Evolutionary conservation across 1,140 invertebrate genomes (phyloP), one percentile per base, ranked within the genome.

Genomic region (Protaetia brevitarsis): DNA sequence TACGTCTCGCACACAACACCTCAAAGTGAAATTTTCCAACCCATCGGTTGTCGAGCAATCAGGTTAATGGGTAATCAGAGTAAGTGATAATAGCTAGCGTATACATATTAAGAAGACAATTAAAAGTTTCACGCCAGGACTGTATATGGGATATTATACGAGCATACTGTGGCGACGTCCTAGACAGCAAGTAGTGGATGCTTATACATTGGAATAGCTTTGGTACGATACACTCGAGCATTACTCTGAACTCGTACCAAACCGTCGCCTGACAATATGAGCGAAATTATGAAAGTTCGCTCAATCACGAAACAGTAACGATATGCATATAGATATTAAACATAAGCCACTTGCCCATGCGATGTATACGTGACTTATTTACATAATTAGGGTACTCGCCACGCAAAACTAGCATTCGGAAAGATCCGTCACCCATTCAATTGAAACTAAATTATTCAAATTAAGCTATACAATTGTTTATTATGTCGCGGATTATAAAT

Each of bases 11-110:
- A 37, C 16, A 31, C 5, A 31, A 11, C 30, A 36, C 16, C 11
- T 37, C 34, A 16, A 37, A 37, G 34, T 37, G 34, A 37, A 37
- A 37, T 16, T 37, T 11, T 37, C 34, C 34, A 37, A 11, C 5
- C 34, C 11, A 37, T 37, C 34, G 16, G 34, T 37, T 37, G 34
- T 37, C n/a, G n/a, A n/a, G 34, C 23, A 68, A 68, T 65, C 67
- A 68, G 67, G 67, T 68, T 68, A 68, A 68, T 68, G 64, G 67
- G 67, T 68, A 68, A 68, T 65, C 64, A 68, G 67, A 68, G 67
- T 68, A 68, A 68, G 67, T 58, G 58, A 30, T 60, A 60, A 60
- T 60, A 60, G 28, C 23, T 19, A 30, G 23, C 23, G 19, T 60
- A 60, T 27, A 68, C 67, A 68, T 68, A 68, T 68, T 68, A 63